These are phyloP conservation scores for Lasioglossum figueresi DNA, from an alignment of 2,888 invertebrate genomes.

Conservation along the genomic window DNA sequence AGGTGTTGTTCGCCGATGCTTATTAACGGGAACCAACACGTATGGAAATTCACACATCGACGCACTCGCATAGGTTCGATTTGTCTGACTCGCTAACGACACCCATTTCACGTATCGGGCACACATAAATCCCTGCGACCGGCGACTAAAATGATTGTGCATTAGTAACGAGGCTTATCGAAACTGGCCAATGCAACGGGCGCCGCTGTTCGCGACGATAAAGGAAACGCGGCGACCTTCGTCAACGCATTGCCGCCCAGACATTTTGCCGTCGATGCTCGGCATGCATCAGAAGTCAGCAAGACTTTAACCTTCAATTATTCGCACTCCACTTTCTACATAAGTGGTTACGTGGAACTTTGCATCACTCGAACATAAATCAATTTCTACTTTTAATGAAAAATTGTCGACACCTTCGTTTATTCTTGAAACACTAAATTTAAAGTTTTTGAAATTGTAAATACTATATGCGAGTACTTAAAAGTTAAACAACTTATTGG, in stretches of 20 bases:
- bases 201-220: not conserved
- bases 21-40: constrained; percentile 2
- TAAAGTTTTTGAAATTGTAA: too few relatives aligned
- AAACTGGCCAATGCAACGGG: not conserved
- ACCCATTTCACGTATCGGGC: not conserved
- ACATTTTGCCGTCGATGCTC: not conserved
- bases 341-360: too few relatives aligned
- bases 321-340: too few relatives aligned
- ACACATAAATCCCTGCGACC: not conserved
- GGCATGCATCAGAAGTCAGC: not conserved
- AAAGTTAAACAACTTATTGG: not conserved
- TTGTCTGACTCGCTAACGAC: constrained; percentile 1
- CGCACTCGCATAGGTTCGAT: not conserved
- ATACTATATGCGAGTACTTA: too few relatives aligned
- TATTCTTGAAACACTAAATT: too few relatives aligned
- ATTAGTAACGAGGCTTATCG: not conserved
- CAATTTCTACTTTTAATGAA: too few relatives aligned
- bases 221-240: constrained; percentile 1
- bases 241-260: not conserved
- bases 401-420: too few relatives aligned
- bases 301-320: too few relatives aligned
- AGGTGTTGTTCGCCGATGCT: constrained; percentile 8
- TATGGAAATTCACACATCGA: constrained; percentile 1
- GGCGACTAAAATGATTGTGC: not conserved
- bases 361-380: too few relatives aligned